Evolutionary conservation across 2,888 invertebrate species (phyloP).

Genomic region (Leucophenga montana): DNA sequence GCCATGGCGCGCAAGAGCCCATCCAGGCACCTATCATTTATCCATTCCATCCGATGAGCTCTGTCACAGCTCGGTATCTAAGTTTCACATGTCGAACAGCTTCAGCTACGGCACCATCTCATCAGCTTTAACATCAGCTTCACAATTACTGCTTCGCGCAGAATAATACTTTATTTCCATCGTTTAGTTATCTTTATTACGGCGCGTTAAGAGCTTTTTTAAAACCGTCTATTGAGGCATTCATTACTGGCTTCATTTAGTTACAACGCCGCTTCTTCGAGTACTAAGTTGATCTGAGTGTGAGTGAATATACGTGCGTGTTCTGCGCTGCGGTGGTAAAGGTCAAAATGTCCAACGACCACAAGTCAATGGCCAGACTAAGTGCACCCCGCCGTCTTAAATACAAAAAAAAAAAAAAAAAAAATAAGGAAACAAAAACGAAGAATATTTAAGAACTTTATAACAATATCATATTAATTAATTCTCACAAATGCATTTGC

Average conservation of each 20-base stretch:
- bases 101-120: background rate
- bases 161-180: background rate
- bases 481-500: conserved; percentile 9
- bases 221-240: background rate
- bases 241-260: conserved; percentile 7
- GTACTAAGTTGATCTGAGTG: conserved; percentile 21
- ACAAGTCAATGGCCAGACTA: conserved; percentile 1
- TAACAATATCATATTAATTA: conserved; percentile 12
- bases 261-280: too few relatives aligned
- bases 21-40: background rate
- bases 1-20: background rate
- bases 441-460: conserved; percentile 1
- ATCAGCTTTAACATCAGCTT: background rate
- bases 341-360: conserved; percentile 12
- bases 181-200: conserved; percentile 9
- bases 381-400: background rate
- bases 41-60: background rate
- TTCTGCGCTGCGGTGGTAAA: conserved; percentile 3
- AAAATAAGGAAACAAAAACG: too few relatives aligned
- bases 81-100: too few relatives aligned
- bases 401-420: background rate
- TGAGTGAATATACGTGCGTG: background rate
- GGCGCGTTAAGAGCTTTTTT: conserved; percentile 7
- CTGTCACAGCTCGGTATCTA: too few relatives aligned
- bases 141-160: background rate